phyloP scores from a whole-genome alignment of 2,888 invertebrate genomes.

The Brachyopa scutellaris region DNA sequence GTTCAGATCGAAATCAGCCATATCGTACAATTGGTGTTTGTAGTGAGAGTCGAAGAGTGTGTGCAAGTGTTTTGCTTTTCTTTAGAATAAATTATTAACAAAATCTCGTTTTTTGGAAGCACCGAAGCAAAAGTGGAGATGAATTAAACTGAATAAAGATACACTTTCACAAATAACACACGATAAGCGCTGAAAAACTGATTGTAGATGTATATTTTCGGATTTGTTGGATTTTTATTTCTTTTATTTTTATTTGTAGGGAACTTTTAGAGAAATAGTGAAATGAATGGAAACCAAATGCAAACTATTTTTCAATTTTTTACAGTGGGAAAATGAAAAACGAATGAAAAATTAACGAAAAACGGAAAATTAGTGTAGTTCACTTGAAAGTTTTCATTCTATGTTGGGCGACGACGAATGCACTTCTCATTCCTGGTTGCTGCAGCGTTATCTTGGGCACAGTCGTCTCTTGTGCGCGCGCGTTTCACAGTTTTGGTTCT shows the following conservation, averaged over 20 bases:
- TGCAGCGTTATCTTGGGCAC: not conserved
- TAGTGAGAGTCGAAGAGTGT: not conserved
- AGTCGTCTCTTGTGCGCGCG: not conserved
- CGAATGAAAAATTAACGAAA: slow-evolving; percentile 30
- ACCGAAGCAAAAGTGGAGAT: not conserved
- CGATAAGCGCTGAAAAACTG: slow-evolving; percentile 8
- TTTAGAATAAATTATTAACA: slow-evolving; percentile 31
- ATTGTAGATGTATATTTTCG: slow-evolving; percentile 9
- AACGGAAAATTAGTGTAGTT: slow-evolving; percentile 7
- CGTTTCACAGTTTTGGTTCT: not conserved
- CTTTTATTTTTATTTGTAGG: no score
- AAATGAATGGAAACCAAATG: not conserved
- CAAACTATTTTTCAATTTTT: slow-evolving; percentile 15
- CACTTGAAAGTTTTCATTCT: slow-evolving; percentile 23
- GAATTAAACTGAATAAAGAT: slow-evolving; percentile 6
- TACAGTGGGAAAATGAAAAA: slow-evolving; percentile 31
- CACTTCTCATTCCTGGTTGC: slow-evolving; percentile 13
- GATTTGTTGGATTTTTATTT: not conserved
- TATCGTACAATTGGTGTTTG: slow-evolving; percentile 74
- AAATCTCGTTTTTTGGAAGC: slow-evolving; percentile 26
- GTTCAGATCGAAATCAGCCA: slow-evolving; percentile 89
- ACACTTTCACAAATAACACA: slow-evolving; percentile 44
- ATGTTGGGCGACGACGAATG: not conserved
- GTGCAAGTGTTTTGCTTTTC: not conserved
- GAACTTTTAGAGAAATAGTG: slow-evolving; percentile 8